Evolutionary conservation across 2,797 vertebrate genomes (phyloP).

Genomic region (Smutsia gigantea): DNA sequence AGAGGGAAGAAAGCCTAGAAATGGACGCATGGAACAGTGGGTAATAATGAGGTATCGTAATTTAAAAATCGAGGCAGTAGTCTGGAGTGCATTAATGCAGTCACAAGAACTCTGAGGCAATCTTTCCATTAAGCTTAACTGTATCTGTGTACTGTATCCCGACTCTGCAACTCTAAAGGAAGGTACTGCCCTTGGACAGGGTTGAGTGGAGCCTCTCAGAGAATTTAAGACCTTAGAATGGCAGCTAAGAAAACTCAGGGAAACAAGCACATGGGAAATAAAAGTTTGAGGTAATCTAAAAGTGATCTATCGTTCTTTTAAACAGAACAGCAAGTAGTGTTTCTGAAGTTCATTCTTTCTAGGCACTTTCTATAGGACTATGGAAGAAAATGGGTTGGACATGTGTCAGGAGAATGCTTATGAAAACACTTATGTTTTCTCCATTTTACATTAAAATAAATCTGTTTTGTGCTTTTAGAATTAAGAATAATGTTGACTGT

Average conservation of each 20-base stretch:
- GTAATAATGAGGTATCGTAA: neutral
- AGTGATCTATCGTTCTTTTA: neutral
- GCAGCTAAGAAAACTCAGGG: neutral
- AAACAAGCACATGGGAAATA: neutral
- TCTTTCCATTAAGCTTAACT: neutral
- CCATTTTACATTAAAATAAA: neutral
- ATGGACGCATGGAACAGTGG: neutral
- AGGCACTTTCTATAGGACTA: neutral
- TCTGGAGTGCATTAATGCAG: neutral
- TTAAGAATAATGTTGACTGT: neutral
- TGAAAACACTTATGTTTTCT: neutral
- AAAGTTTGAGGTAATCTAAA: conserved; percentile 20
- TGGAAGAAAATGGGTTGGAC: neutral
- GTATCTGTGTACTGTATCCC: neutral
- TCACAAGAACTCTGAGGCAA: neutral
- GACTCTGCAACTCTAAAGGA: neutral
- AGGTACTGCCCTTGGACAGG: neutral
- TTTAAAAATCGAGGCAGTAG: neutral
- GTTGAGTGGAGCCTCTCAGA: neutral
- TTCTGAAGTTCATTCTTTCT: conserved; percentile 23
- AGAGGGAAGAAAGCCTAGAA: conserved; percentile 14
- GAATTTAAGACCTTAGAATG: conserved; percentile 30
- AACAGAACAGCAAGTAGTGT: neutral
- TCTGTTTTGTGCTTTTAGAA: neutral
- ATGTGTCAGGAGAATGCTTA: neutral